Evolutionary conservation across 2,113 vertebrate species (phyloP).

Genomic region (Natator depressus): DNA sequence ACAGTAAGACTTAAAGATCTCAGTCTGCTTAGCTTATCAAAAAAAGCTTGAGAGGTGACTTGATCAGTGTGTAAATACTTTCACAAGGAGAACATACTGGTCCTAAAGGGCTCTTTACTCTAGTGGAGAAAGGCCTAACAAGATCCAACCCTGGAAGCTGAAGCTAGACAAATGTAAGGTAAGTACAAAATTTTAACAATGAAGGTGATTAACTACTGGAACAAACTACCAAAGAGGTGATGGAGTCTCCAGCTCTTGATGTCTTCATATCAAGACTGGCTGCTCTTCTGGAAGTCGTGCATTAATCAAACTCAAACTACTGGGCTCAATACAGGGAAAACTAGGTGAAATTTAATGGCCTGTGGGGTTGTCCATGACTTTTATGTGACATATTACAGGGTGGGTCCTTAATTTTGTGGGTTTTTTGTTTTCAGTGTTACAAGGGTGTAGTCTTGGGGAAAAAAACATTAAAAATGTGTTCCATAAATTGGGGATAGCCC

Average conservation of each 20-base stretch:
- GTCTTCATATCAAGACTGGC: not conserved
- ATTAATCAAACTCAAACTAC: not conserved
- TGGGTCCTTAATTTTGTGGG: not conserved
- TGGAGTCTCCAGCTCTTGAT: not conserved
- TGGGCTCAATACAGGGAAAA: accelerated
- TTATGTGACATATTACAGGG: not conserved
- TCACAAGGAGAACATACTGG: too few relatives aligned
- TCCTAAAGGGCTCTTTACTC: too few relatives aligned
- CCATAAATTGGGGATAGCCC: not conserved
- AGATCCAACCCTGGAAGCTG: too few relatives aligned
- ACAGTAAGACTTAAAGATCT: too few relatives aligned
- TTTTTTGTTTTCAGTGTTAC: not conserved
- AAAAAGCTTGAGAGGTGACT: too few relatives aligned
- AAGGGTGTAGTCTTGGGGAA: not conserved
- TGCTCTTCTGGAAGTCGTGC: not conserved
- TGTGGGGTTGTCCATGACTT: not conserved
- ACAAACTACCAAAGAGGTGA: not conserved
- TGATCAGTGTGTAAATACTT: too few relatives aligned
- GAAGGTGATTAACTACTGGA: not conserved
- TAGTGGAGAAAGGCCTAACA: too few relatives aligned
- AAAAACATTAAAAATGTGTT: not conserved
- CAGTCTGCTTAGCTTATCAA: too few relatives aligned
- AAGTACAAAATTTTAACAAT: not conserved
- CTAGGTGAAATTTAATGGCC: not conserved
- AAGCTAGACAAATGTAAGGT: too few relatives aligned